phyloP scores from a whole-genome alignment of 2,888 invertebrate species.

The Tetranychus piercei region DNA sequence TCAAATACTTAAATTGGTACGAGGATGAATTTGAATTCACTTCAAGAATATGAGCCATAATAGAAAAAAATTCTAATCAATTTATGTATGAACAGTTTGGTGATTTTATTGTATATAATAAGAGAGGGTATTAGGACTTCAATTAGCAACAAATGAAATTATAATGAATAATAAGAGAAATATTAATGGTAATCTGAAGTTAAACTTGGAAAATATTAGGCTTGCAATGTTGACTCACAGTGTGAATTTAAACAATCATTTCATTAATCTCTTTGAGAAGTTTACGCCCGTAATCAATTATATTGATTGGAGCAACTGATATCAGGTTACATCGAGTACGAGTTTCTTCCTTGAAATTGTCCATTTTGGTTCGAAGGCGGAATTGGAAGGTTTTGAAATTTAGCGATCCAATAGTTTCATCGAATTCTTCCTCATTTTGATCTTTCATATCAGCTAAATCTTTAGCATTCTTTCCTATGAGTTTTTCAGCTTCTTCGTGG shows the following conservation, averaged over 20 bases:
- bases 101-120: too few species aligned
- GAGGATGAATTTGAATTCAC: too few species aligned
- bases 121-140: too few species aligned
- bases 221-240: too few species aligned
- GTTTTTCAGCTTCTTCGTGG: slow-evolving; percentile 51
- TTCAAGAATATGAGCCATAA: too few species aligned
- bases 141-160: too few species aligned
- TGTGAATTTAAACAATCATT: background rate
- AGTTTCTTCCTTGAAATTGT: slow-evolving; percentile 74
- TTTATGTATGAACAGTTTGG: too few species aligned
- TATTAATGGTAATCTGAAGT: too few species aligned
- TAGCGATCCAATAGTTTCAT: slow-evolving; percentile 49
- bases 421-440: slow-evolving; percentile 43
- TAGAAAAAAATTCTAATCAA: too few species aligned
- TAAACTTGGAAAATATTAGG: too few species aligned
- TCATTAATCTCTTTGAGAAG: slow-evolving; percentile 47
- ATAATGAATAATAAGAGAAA: too few species aligned
- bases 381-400: slow-evolving; percentile 62
- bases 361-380: slow-evolving; percentile 68
- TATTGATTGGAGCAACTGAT: slow-evolving; percentile 51
- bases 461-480: slow-evolving; percentile 49
- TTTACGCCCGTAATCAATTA: slow-evolving; percentile 52
- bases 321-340: slow-evolving; percentile 56
- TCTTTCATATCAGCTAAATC: slow-evolving; percentile 47
- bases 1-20: too few species aligned